These are phyloP conservation scores for Tiphia femorata DNA, from an alignment of 2,888 invertebrate genomes.

Conservation along the genomic window DNA sequence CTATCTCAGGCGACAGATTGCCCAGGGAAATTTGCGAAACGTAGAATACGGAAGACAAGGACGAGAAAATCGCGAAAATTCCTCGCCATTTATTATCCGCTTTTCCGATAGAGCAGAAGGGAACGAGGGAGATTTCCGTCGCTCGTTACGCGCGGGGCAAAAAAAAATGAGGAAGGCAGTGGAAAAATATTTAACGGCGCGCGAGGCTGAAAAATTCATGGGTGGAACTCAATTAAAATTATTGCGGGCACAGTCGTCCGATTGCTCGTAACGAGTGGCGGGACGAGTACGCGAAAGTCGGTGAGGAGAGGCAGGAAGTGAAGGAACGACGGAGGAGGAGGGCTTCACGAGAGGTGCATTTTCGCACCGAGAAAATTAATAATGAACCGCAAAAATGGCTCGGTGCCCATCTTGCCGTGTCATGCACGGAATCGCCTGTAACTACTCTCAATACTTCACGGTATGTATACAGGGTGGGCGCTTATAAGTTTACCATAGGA, in stretches of 20 bases:
- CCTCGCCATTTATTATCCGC: too few species aligned
- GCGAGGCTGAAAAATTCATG: too few species aligned
- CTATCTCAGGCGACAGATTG: too few species aligned
- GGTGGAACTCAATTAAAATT: neutral
- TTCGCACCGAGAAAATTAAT: constrained; percentile 44
- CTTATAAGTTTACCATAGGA: too few species aligned
- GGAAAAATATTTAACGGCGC: too few species aligned
- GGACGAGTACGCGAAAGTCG: neutral
- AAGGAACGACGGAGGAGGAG: neutral
- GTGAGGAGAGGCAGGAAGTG: neutral
- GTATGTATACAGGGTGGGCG: constrained; percentile 29
- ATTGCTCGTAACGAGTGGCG: too few species aligned
- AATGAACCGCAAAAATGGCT: constrained; percentile 31
- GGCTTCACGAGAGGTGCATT: neutral
- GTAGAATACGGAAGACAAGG: too few species aligned
- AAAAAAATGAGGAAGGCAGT: constrained; percentile 18
- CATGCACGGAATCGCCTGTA: constrained; percentile 47
- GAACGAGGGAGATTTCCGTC: too few species aligned
- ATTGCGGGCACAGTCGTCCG: too few species aligned
- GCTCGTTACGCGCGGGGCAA: neutral
- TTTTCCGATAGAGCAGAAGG: too few species aligned
- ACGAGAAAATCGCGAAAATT: too few species aligned
- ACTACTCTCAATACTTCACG: constrained; percentile 53
- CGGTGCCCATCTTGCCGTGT: constrained; percentile 30
- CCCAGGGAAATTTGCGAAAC: too few species aligned